These are phyloP conservation scores for Capreolus pygargus DNA, from an alignment of 2,113 vertebrate genomes.

Conservation along the genomic window DNA sequence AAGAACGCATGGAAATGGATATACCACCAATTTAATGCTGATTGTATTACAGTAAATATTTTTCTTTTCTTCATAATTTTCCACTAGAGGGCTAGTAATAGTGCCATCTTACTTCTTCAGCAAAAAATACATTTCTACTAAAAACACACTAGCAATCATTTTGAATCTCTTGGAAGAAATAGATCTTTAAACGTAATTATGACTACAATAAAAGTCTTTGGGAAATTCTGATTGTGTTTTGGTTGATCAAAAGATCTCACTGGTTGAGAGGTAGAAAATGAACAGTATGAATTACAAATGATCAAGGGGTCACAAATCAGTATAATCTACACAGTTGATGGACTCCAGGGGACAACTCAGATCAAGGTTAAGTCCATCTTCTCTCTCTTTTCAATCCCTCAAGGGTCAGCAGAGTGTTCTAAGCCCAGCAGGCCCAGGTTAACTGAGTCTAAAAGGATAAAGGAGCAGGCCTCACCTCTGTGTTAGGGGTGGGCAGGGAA, in stretches of 20 bases:
- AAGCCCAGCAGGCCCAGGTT: not conserved
- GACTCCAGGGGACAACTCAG: not conserved
- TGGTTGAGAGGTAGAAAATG: not conserved
- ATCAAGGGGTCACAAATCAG: not conserved
- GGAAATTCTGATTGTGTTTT: not conserved
- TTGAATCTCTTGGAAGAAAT: not conserved
- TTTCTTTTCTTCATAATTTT: not conserved
- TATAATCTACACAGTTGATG: not conserved
- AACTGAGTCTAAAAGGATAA: not conserved
- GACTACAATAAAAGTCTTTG: not conserved
- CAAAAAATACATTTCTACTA: not conserved
- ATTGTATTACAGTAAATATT: not conserved
- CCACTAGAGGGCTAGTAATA: not conserved
- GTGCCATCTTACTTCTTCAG: not conserved
- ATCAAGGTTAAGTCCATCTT: not conserved
- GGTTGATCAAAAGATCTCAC: not conserved
- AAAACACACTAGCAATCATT: not conserved
- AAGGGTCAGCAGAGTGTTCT: not conserved
- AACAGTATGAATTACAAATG: not conserved
- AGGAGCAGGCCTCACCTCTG: not conserved
- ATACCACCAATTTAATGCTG: not conserved
- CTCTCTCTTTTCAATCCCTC: not conserved
- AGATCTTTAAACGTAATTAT: not conserved
- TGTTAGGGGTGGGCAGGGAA: fast-evolving
- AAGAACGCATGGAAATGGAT: not conserved